A percentile compares a stretch with the other conserved stretches of the same genome.
phyloP scores from a whole-genome alignment of 2,888 invertebrate species.

The Resseliella maxima region DNA sequence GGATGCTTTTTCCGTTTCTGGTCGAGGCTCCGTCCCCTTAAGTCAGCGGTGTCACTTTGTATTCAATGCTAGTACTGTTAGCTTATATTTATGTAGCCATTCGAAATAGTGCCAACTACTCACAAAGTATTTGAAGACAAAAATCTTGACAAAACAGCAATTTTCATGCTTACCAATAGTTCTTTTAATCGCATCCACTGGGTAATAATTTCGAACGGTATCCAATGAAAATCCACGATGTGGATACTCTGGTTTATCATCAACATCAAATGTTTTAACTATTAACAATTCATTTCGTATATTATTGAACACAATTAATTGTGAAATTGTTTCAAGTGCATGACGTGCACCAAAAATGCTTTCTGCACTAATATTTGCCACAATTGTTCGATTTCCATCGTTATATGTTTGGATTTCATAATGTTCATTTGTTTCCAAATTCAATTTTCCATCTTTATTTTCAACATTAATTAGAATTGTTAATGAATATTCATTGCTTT shows the following conservation, averaged over 20 bases:
- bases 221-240: slow-evolving; percentile 76
- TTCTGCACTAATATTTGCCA: slow-evolving; percentile 70
- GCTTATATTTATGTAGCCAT: too few relatives aligned
- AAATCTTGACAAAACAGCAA: too few relatives aligned
- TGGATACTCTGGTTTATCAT: slow-evolving; percentile 71
- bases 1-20: too few relatives aligned
- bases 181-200: slow-evolving; percentile 57
- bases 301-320: slow-evolving; percentile 77
- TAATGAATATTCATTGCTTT: too few relatives aligned
- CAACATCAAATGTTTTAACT: slow-evolving; percentile 43
- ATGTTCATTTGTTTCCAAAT: slow-evolving; percentile 72
- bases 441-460: slow-evolving; percentile 57
- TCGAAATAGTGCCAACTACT: too few relatives aligned
- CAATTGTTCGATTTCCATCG: slow-evolving; percentile 66
- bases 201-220: slow-evolving; percentile 72
- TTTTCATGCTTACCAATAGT: slow-evolving; percentile 59
- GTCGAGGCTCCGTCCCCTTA: too few relatives aligned
- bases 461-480: slow-evolving; percentile 58
- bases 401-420: slow-evolving; percentile 66
- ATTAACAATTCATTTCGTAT: slow-evolving; percentile 68
- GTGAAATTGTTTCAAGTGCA: slow-evolving; percentile 76
- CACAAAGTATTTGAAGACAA: too few relatives aligned
- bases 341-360: slow-evolving; percentile 77
- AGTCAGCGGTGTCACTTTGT: too few relatives aligned
- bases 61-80: too few relatives aligned